Conservation (phyloP, 1,140 invertebrate genomes). For the Conus ventricosus region DNA sequence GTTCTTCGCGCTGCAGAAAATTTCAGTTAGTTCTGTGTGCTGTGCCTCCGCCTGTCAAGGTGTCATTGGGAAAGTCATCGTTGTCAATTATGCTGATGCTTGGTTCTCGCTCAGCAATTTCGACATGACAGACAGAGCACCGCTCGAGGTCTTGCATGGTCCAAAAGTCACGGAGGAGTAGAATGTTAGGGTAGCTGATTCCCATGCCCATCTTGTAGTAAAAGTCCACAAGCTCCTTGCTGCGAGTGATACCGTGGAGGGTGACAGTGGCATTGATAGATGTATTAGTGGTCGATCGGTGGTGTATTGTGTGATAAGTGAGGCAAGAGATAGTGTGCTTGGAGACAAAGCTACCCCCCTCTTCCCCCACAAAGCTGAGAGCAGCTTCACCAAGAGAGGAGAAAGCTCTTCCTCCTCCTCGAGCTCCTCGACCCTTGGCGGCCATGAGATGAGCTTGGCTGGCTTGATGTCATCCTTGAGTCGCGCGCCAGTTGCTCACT, state of each 20-base stretch:
- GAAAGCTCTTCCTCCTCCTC: no score
- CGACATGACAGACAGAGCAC: not conserved
- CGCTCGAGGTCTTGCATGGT: not conserved
- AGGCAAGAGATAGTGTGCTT: not conserved
- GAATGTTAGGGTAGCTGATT: slow-evolving; percentile 8
- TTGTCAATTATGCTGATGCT: slow-evolving; percentile 8
- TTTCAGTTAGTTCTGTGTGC: not conserved
- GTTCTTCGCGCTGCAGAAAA: not conserved
- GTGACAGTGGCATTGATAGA: not conserved
- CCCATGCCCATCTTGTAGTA: not conserved
- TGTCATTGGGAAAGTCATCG: slow-evolving; percentile 8
- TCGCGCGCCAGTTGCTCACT: no score
- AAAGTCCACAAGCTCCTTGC: slow-evolving; percentile 3
- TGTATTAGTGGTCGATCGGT: not conserved
- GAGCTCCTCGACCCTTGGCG: no score
- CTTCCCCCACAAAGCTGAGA: no score
- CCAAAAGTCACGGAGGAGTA: not conserved
- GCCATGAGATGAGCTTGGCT: no score
- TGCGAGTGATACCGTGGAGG: not conserved
- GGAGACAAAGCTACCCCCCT: not conserved
- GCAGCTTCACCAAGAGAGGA: no score
- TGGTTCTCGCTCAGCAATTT: not conserved
- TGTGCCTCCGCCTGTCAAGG: not conserved
- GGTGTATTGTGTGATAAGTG: slow-evolving; percentile 9
- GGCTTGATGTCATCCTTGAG: no score